phyloP scores from a whole-genome alignment of 1,140 invertebrate genomes.

The Caenorhabditis tropicalis region DNA sequence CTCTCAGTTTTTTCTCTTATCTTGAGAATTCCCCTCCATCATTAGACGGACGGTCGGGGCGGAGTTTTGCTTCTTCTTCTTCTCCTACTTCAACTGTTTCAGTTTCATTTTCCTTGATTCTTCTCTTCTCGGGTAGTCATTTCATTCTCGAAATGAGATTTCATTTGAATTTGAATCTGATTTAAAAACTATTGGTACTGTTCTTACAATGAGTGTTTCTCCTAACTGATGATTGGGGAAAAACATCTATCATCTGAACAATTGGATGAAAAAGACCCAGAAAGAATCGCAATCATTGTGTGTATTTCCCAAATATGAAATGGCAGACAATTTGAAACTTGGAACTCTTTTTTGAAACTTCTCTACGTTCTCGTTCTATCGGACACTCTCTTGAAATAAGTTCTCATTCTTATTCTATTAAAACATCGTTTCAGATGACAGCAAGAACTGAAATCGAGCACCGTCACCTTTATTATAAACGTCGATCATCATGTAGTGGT shows the following conservation, averaged over 20 bases:
- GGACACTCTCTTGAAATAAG: not conserved
- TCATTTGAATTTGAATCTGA: too few species aligned
- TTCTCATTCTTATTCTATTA: not conserved
- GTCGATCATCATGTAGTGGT: not conserved
- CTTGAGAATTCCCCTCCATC: not conserved
- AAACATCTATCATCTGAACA: not conserved
- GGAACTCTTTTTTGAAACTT: too few species aligned
- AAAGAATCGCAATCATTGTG: not conserved
- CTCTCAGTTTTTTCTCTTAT: not conserved
- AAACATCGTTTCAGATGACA: not conserved
- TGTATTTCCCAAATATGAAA: too few species aligned
- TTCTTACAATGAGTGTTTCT: too few species aligned
- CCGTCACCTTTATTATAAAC: conserved; percentile 28
- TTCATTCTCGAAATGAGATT: too few species aligned
- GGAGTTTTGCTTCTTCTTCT: not conserved
- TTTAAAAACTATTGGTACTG: too few species aligned
- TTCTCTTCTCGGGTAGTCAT: not conserved
- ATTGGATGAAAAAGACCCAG: too few species aligned
- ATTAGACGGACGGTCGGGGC: conserved; percentile 12
- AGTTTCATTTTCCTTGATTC: not conserved
- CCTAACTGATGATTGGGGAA: too few species aligned
- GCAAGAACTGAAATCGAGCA: conserved; percentile 44
- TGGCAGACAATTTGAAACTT: too few species aligned
- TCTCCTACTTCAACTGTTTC: not conserved
- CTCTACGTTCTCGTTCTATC: too few species aligned